Evolutionary conservation across 2,797 vertebrate genomes (phyloP), one percentile per base, ranked within the genome.

Genomic region (Eurystomus glaucurus): DNA sequence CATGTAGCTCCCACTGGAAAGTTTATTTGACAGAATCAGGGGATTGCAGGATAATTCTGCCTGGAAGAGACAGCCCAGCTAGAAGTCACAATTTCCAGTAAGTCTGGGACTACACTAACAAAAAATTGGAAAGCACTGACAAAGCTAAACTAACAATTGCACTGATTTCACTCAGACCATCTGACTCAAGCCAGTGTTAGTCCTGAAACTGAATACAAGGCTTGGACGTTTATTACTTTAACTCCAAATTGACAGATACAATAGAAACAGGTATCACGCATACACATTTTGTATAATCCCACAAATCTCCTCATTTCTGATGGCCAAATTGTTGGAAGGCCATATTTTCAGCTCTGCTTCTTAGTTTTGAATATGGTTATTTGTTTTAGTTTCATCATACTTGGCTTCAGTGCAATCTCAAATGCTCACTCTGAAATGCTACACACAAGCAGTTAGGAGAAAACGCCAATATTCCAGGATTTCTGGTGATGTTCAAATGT

Each of bases 71-170:
- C 64, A 89, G 66, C 66, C 51, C 71, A 92, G 62, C 43, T 66
- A 58, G 11, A 66, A 87, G 52, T 72, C 90, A 85, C 54, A 50
- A 64, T 87, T 94, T 96, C 91, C 92, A 94, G 35, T 81, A 90
- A 93, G 57, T 61, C 45, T 80, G 10, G 64, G 61, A 84, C 64
- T 68, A 46, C 4, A 37, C 18, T 78, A 95, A 74, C 39, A 74
- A 65, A 88, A 91, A 46, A 74, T 9, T 88, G 77, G 74, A 85
- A 90, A 88, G 55, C 54, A 80, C 26, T 66, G 29, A 61, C 68
- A 87, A 93, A 88, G 48, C 65, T 87, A 39, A 80, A 85, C 22
- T 57, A 81, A 68, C 41, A 88, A 62, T 18, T 85, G 57, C 80
- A 77, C 57, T 41, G 68, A 89, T 58, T 91, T 92, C 74, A 85